phyloP scores from a whole-genome alignment of 2,888 invertebrate genomes.

The Cataglyphis livida region DNA sequence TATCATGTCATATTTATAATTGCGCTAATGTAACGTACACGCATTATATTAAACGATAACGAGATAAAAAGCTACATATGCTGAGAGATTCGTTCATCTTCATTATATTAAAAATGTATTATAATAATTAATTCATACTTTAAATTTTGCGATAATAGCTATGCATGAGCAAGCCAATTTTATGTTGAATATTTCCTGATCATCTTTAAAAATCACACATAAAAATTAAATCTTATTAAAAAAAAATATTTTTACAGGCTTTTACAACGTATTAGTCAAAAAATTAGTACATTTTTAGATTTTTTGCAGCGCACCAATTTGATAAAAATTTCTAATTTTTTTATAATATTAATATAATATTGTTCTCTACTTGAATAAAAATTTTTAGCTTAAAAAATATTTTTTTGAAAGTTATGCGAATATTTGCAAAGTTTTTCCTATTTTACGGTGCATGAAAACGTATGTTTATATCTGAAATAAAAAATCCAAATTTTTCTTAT shows the following conservation, averaged over 20 bases:
- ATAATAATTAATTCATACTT: constrained; percentile 19
- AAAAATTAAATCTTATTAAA: neutral
- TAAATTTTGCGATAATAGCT: constrained; percentile 13
- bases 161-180: neutral
- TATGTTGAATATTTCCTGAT: neutral
- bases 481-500: too few relatives aligned
- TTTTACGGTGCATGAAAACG: too few relatives aligned
- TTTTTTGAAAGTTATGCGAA: too few relatives aligned
- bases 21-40: neutral
- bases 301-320: too few relatives aligned
- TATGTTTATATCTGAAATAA: too few relatives aligned
- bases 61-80: neutral
- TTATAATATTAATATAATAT: too few relatives aligned
- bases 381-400: too few relatives aligned
- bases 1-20: constrained; percentile 7
- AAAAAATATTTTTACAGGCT: neutral
- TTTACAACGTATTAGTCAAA: neutral
- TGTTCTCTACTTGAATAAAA: too few relatives aligned
- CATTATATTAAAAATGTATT: neutral
- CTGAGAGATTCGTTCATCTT: neutral
- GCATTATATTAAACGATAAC: constrained; percentile 18
- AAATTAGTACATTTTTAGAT: too few relatives aligned
- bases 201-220: neutral
- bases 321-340: too few relatives aligned
- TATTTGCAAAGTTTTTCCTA: too few relatives aligned